A percentile compares a stretch with the other conserved stretches of the same genome.
Evolutionary conservation across 2,113 vertebrate species (phyloP).

Genomic region (Caranx melampygus): DNA sequence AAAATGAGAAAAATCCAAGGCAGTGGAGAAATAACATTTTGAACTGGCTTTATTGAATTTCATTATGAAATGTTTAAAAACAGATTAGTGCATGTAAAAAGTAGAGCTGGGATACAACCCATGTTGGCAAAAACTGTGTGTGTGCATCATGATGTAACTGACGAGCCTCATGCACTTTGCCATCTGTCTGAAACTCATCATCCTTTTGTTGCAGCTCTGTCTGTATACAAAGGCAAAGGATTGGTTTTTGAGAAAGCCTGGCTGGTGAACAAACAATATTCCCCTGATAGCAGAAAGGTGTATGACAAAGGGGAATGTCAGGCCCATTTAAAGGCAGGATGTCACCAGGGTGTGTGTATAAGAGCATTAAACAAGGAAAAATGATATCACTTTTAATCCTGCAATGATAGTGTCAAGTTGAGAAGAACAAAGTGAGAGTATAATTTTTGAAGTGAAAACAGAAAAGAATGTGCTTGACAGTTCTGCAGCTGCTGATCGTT

Average conservation of each 20-base stretch:
- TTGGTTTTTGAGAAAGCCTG: conserved; percentile 35
- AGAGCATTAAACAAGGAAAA: neutral
- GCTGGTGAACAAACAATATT: conserved; percentile 38
- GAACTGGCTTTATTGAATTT: no score
- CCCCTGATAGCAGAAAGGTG: conserved; percentile 25
- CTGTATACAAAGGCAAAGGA: conserved; percentile 38
- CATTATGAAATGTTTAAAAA: no score
- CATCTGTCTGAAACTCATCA: no score
- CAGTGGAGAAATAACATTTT: no score
- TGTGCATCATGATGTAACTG: no score
- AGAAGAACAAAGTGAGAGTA: neutral
- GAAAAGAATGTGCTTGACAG: conserved; percentile 47
- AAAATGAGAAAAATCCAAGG: no score
- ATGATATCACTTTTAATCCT: no score
- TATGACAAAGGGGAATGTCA: conserved; percentile 17
- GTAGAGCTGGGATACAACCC: no score
- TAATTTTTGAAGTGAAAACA: conserved; percentile 17
- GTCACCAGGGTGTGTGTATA: neutral
- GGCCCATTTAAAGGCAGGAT: conserved; percentile 41
- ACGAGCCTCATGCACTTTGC: no score
- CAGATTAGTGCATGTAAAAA: no score
- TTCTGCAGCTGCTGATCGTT: conserved; percentile 60
- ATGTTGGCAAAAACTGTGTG: no score
- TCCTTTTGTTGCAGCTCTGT: neutral
- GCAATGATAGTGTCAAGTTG: neutral